Percentiles rank a stretch among this genome's conserved stretches.
These are phyloP conservation scores for Notothenia rossii DNA, from an alignment of 2,113 vertebrate species.

Conservation along the genomic window DNA sequence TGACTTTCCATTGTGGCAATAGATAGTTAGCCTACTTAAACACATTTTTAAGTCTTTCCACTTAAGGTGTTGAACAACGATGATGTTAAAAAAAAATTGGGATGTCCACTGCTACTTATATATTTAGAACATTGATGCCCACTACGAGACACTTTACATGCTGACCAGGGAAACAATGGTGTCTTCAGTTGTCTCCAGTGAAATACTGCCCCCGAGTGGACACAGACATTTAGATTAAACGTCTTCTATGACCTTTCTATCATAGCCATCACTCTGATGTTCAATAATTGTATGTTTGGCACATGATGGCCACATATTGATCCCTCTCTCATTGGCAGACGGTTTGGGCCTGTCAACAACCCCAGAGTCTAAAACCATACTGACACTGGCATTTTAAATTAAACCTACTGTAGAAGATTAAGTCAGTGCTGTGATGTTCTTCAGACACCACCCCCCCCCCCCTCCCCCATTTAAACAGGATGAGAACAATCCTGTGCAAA, in stretches of 20 bases:
- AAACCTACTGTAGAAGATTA: conserved; percentile 25
- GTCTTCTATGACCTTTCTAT: conserved; percentile 1
- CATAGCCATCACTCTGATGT: not conserved
- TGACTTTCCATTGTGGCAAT: too few species aligned
- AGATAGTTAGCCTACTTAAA: too few species aligned
- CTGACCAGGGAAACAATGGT: not conserved
- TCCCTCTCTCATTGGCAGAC: not conserved
- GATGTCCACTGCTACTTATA: not conserved
- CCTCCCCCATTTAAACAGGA: not conserved
- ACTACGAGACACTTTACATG: not conserved
- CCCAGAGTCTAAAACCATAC: not conserved
- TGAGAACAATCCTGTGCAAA: not conserved
- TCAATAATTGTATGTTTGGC: not conserved
- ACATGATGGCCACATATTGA: not conserved
- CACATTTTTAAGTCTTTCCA: too few species aligned
- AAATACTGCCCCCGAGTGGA: conserved; percentile 73
- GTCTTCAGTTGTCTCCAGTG: conserved; percentile 17
- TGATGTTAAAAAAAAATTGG: not conserved
- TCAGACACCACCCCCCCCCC: conserved; percentile 1
- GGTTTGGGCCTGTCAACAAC: not conserved
- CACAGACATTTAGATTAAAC: not conserved
- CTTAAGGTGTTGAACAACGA: not conserved
- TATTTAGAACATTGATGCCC: not conserved
- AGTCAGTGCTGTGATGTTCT: conserved; percentile 13
- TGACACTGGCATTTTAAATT: conserved; percentile 17